Evolutionary conservation across 1,140 invertebrate genomes (phyloP).

Genomic region (Cydia splendana): DNA sequence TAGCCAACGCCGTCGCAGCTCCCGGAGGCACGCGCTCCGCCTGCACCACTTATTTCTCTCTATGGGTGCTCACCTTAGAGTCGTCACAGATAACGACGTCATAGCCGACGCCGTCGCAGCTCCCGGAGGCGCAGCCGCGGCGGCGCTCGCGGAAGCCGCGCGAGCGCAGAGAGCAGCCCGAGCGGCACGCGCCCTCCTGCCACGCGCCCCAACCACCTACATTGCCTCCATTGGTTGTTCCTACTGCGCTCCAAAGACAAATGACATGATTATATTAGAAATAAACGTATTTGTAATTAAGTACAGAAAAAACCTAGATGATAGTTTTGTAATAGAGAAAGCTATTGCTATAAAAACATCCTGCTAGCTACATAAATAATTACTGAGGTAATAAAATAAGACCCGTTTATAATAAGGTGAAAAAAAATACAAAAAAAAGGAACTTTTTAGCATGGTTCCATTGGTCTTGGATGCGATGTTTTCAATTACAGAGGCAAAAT

Average conservation of each 20-base stretch:
- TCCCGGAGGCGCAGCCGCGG: slow-evolving; percentile 81
- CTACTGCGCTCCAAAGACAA: not conserved
- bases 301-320: too few species aligned
- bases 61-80: slow-evolving; percentile 74
- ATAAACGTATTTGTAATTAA: not conserved
- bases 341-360: too few species aligned
- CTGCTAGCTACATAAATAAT: too few species aligned
- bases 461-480: too few species aligned
- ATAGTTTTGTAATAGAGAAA: too few species aligned
- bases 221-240: slow-evolving; percentile 60
- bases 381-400: too few species aligned
- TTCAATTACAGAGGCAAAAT: too few species aligned
- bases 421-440: too few species aligned
- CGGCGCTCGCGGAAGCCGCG: slow-evolving; percentile 80
- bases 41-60: not conserved
- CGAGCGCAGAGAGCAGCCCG: slow-evolving; percentile 84
- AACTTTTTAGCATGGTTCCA: too few species aligned
- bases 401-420: too few species aligned
- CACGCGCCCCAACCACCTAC: slow-evolving; percentile 83
- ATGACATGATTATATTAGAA: not conserved
- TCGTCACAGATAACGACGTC: slow-evolving; percentile 85
- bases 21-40: slow-evolving; percentile 61
- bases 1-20: slow-evolving; percentile 82
- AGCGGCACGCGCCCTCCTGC: slow-evolving; percentile 81
- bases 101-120: slow-evolving; percentile 82